These are phyloP conservation scores for Mastigias papua DNA, from an alignment of 30 jellyfish, hydroid and myxozoan species.

Conservation along the genomic window DNA sequence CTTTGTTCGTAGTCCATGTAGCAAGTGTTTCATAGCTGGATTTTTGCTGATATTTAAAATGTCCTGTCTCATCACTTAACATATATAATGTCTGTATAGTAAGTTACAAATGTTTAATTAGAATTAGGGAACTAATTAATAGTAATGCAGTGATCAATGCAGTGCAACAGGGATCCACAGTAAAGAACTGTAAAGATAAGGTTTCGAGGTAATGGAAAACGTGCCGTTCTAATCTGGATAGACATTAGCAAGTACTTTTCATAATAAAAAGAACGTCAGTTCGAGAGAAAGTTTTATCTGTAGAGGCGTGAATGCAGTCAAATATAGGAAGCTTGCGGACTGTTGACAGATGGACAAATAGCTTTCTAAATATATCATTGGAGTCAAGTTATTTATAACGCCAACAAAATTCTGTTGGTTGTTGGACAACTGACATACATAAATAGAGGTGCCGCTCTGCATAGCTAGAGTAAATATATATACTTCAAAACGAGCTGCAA, in stretches of 20 bases:
- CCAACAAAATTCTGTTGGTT: constrained; percentile 14
- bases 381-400: constrained; percentile 11
- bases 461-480: background rate
- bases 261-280: background rate
- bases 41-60: too few species aligned
- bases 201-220: too few species aligned
- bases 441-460: constrained; percentile 21
- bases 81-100: too few species aligned
- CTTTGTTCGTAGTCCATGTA: too few species aligned
- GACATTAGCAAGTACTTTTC: background rate
- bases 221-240: too few species aligned
- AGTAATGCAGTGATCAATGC: too few species aligned
- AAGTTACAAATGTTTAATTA: too few species aligned
- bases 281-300: background rate
- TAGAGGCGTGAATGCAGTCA: background rate
- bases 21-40: too few species aligned
- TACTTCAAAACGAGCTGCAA: background rate
- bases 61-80: too few species aligned
- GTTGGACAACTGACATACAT: constrained; percentile 19
- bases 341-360: constrained; percentile 61
- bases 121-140: too few species aligned
- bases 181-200: too few species aligned
- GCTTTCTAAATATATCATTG: constrained; percentile 2
- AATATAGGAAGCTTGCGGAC: background rate
- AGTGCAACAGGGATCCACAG: too few species aligned